phyloP scores from a whole-genome alignment of 2,797 vertebrate genomes.

The Lycodopsis pacificus region DNA sequence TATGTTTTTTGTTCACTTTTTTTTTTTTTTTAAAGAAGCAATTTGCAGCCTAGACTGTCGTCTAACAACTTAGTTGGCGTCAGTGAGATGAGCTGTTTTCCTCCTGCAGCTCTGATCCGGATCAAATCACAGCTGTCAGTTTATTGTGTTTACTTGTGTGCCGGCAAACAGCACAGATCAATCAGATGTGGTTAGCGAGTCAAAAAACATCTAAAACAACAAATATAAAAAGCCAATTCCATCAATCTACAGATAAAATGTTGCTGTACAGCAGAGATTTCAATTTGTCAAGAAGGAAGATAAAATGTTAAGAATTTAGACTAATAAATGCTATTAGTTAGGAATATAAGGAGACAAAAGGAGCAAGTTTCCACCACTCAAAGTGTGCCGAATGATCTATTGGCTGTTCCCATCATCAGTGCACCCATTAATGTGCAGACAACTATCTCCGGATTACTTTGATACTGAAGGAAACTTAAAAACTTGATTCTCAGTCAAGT shows the following conservation, averaged over 20 bases:
- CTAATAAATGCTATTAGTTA: no score
- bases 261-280: not conserved
- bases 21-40: not conserved
- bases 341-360: no score
- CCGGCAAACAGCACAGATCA: not conserved
- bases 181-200: not conserved
- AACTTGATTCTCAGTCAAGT: not conserved
- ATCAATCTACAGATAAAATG: no score
- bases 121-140: not conserved
- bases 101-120: not conserved
- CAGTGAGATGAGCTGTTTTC: not conserved
- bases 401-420: not conserved
- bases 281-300: no score
- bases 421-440: no score
- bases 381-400: not conserved
- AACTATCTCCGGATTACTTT: not conserved
- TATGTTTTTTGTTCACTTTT: not conserved
- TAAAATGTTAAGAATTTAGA: no score
- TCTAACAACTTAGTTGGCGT: not conserved
- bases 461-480: no score
- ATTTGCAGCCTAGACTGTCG: not conserved
- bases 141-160: not conserved
- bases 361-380: no score
- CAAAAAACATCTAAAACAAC: not conserved
- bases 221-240: not conserved